Evolutionary conservation across 2,113 vertebrate species (phyloP).

Genomic region (Narcine bancroftii): DNA sequence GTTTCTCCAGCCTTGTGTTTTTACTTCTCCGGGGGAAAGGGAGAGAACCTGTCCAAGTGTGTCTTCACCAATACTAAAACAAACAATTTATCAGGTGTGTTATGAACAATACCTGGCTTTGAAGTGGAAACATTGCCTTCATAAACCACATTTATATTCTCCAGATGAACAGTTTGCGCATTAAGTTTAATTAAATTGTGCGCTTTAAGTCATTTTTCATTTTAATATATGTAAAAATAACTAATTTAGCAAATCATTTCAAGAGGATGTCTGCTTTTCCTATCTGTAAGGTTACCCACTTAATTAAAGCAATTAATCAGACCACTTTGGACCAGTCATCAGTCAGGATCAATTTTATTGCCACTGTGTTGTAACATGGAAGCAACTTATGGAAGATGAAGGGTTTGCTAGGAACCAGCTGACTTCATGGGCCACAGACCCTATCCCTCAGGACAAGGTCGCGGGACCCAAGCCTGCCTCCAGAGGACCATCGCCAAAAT

Average conservation of each 20-base stretch:
- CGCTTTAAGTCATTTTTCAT: slow-evolving; percentile 17
- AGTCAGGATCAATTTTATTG: background rate
- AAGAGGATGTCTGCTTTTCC: background rate
- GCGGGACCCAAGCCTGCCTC: no score
- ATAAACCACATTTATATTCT: slow-evolving; percentile 2
- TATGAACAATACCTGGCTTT: background rate
- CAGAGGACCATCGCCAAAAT: no score
- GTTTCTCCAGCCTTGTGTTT: no score
- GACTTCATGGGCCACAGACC: no score
- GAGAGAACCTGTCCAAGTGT: no score
- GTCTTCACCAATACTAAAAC: no score
- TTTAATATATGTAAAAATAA: slow-evolving; percentile 19
- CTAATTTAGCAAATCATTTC: slow-evolving; percentile 10
- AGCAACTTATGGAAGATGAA: background rate
- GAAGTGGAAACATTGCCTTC: background rate
- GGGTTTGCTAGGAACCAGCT: background rate
- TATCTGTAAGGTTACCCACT: background rate
- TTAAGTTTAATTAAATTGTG: slow-evolving; percentile 17
- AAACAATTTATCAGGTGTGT: background rate
- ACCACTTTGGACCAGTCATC: background rate
- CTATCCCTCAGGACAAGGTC: no score
- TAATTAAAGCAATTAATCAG: slow-evolving; percentile 34
- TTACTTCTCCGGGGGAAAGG: no score
- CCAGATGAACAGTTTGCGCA: slow-evolving; percentile 3
- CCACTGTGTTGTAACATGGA: background rate